These are phyloP conservation scores for Gymnocheta viridis DNA, from an alignment of 2,888 invertebrate species.

Conservation along the genomic window DNA sequence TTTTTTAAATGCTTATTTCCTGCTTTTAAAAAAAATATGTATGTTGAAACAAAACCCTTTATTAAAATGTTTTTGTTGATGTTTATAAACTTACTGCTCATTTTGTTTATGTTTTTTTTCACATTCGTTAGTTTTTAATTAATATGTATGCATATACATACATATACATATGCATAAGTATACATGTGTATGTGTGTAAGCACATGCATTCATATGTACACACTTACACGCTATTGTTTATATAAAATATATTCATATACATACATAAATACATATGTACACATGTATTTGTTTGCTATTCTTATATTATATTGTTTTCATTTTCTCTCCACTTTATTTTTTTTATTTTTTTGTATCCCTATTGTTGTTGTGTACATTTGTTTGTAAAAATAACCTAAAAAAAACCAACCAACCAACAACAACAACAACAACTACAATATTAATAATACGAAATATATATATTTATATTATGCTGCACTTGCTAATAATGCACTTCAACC, in stretches of 20 bases:
- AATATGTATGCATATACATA: conserved; percentile 12
- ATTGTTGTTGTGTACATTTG: conserved; percentile 47
- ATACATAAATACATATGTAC: not conserved
- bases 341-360: conserved; percentile 23
- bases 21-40: conserved; percentile 24
- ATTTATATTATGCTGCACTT: conserved; percentile 62
- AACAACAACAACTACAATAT: conserved; percentile 36
- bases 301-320: conserved; percentile 34
- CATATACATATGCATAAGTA: not conserved
- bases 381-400: conserved; percentile 55
- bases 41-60: not conserved
- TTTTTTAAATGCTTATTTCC: conserved; percentile 50
- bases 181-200: not conserved
- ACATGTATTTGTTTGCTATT: conserved; percentile 9
- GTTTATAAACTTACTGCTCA: conserved; percentile 46
- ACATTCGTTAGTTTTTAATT: conserved; percentile 46
- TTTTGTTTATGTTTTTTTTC: conserved; percentile 39
- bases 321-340: conserved; percentile 32
- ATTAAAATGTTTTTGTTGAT: conserved; percentile 22
- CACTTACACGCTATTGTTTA: not conserved
- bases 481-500: conserved; percentile 64
- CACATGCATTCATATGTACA: not conserved
- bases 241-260: not conserved
- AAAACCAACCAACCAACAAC: conserved; percentile 48
- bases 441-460: conserved; percentile 1